A percentile compares a stretch with the other conserved stretches of the same genome.
These are phyloP conservation scores for Dromaius novaehollandiae DNA, from an alignment of 2,113 vertebrate genomes.

Conservation along the genomic window DNA sequence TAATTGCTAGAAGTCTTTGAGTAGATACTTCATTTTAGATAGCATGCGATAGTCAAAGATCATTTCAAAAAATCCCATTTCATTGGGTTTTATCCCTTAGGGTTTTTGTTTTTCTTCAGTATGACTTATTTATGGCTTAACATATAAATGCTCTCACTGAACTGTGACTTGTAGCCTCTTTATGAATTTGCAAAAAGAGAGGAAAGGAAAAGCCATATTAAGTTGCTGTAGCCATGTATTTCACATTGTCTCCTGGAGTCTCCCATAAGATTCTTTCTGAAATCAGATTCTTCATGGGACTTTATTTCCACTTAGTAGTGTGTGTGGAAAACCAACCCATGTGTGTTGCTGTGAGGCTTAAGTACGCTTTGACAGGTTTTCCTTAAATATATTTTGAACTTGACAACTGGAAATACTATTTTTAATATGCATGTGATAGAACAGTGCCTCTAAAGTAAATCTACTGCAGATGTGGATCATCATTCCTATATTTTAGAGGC, in stretches of 20 bases:
- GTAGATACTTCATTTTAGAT: neutral
- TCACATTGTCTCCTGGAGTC: neutral
- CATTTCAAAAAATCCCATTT: neutral
- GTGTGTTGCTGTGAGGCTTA: neutral
- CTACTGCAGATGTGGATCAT: neutral
- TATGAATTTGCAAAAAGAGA: neutral
- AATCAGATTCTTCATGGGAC: neutral
- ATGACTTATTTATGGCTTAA: neutral
- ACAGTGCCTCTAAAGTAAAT: neutral
- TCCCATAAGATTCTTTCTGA: neutral
- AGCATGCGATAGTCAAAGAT: neutral
- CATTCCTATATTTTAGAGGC: neutral
- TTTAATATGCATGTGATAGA: neutral
- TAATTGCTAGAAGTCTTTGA: neutral
- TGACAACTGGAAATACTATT: neutral
- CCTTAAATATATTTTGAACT: neutral
- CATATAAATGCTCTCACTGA: neutral
- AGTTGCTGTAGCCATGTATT: neutral
- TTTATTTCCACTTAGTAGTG: neutral
- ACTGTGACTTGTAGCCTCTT: neutral
- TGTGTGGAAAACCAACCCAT: neutral
- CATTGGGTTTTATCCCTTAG: neutral
- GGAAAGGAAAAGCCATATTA: neutral
- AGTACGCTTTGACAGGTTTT: neutral
- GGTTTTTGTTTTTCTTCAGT: neutral